Conservation (phyloP, 2,113 vertebrate genomes). For the Arizona elegans region DNA sequence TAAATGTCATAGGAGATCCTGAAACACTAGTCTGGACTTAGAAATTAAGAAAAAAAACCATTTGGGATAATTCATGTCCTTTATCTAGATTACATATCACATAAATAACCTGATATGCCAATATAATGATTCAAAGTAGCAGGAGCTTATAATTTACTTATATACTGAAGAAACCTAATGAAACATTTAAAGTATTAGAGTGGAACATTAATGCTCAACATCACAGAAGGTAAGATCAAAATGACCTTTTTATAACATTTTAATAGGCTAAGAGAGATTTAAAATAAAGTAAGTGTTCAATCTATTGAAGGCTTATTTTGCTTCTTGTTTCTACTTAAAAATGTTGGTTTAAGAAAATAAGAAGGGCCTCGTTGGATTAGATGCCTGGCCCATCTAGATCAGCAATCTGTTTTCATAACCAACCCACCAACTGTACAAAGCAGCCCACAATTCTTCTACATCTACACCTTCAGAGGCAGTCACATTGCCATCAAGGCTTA, state of each 20-base stretch:
- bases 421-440: neutral
- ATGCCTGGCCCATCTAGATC: neutral
- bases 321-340: neutral
- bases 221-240: neutral
- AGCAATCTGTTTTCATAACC: neutral
- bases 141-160: neutral
- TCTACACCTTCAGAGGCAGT: neutral
- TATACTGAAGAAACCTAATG: neutral
- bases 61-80: slow-evolving; percentile 58
- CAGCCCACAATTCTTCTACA: neutral
- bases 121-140: neutral
- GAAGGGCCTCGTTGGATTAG: neutral
- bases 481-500: neutral
- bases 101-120: neutral
- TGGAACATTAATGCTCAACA: neutral
- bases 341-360: neutral
- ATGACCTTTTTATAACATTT: neutral
- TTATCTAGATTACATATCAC: slow-evolving; percentile 27
- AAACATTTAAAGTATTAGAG: neutral
- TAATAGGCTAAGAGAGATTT: neutral
- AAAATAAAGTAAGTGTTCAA: neutral
- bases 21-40: slow-evolving; percentile 64
- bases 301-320: neutral
- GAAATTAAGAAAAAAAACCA: slow-evolving; percentile 57
- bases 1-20: slow-evolving; percentile 62